These are phyloP conservation scores for Neosalanx taihuensis DNA, from an alignment of 2,797 vertebrate genomes.

Conservation along the genomic window DNA sequence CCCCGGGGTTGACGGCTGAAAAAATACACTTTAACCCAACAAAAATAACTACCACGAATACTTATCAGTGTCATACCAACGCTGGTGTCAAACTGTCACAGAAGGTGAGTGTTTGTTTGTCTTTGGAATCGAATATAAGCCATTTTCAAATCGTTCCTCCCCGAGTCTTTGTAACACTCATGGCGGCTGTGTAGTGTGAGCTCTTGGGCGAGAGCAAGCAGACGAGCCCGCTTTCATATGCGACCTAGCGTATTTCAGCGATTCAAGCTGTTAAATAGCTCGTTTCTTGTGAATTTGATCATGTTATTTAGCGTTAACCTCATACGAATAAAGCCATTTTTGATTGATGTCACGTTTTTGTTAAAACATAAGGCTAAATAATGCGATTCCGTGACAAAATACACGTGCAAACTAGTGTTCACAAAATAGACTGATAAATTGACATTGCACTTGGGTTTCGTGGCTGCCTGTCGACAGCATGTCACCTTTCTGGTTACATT, in stretches of 20 bases:
- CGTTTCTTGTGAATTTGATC: not conserved
- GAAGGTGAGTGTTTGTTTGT: conserved; percentile 60
- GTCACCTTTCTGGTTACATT: not conserved
- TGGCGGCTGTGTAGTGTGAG: conserved; percentile 76
- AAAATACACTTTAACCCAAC: conserved; percentile 58
- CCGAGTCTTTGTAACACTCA: conserved; percentile 73
- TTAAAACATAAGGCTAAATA: not conserved
- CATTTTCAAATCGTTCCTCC: conserved; percentile 63
- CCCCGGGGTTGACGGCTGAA: conserved; percentile 76
- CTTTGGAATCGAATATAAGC: conserved; percentile 51
- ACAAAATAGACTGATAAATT: not conserved
- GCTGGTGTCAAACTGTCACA: conserved; percentile 26
- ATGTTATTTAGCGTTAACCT: not conserved
- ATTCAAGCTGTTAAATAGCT: not conserved
- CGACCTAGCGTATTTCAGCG: not conserved
- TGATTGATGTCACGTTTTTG: not conserved
- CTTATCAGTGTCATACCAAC: conserved; percentile 28
- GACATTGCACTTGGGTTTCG: not conserved
- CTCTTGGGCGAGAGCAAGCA: conserved; percentile 62
- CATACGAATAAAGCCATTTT: not conserved
- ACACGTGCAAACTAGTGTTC: not conserved
- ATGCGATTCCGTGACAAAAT: not conserved
- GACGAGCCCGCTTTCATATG: conserved; percentile 45
- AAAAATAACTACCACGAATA: conserved; percentile 36
- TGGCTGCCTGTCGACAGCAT: not conserved